Base-by-base conservation (phyloP, 2,888 invertebrate genomes). In the Polylopha cassiicola region DNA sequence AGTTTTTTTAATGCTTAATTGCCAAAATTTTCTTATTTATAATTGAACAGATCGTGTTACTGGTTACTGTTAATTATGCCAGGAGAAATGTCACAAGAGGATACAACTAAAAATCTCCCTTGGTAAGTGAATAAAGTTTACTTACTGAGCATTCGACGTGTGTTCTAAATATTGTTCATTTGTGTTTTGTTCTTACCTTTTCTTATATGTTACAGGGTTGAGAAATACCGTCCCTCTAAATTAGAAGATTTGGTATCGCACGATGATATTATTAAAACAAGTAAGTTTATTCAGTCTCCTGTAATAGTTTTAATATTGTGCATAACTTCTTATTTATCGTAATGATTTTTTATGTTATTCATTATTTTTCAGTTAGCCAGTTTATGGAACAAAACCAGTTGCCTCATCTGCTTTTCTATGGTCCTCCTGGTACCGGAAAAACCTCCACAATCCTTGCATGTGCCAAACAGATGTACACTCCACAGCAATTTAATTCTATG, bases 401-500 rank as follows among this genome's bases (percentile, higher is more conserved):
- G 28, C 99, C 99, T 0, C 99, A 99, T 87, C 84, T 99, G 37
- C 79, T 99, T 14, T 95, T 99, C 61, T 99, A 99, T 84, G 99
- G 99, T 0, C 99, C 99, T 5, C 98, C 99, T 0, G 99, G 99
- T 36, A 99, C 98, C 14, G 99, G 97, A 3, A 99, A 99, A 86
- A 99, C 99, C 0, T 98, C 95, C 50, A 98, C 99, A 4, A 98
- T 99, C 50, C 86, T 99, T 46, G 99, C 99, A 11, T 97, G 97
- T 79, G 98, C 99, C 2, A 91, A 89, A 52, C 92, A 96, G 75
- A 89, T 99, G 53, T 99, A 98, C 68, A 89, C 93, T 2, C 92
- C 94, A 3, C 90, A 91, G 44, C 95, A 98, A 65, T 95, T 98
- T 61, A 91, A 92, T 67, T 97, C 98, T 1, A 98, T 98, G 97